Conservation (phyloP, 2,888 invertebrate species). For the Thymelicus acteon region DNA sequence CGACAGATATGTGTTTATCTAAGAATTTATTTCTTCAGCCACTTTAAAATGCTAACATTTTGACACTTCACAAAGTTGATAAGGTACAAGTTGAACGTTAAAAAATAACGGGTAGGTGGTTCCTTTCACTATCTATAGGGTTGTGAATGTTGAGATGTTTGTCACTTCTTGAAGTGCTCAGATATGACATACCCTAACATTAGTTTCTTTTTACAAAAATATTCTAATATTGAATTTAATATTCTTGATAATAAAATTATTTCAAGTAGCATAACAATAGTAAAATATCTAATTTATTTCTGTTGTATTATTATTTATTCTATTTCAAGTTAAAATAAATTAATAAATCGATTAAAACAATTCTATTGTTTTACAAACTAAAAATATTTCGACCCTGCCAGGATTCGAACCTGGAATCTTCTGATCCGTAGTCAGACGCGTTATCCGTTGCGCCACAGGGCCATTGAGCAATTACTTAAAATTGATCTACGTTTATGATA, state of each 20-base stretch:
- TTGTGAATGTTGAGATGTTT: neutral
- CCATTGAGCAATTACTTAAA: slow-evolving; percentile 49
- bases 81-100: neutral
- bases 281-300: no score
- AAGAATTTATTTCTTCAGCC: neutral
- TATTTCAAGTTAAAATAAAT: no score
- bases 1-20: neutral
- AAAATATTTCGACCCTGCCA: slow-evolving; percentile 80
- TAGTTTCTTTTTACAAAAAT: no score
- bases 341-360: no score
- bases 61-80: slow-evolving; percentile 16
- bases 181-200: neutral
- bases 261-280: no score
- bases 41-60: slow-evolving; percentile 10
- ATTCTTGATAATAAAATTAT: no score
- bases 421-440: slow-evolving; percentile 90
- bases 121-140: neutral
- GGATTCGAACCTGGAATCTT: slow-evolving; percentile 88
- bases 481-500: neutral
- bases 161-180: neutral
- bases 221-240: no score
- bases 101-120: neutral
- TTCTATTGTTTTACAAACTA: neutral
- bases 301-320: no score
- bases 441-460: slow-evolving; percentile 88